These are phyloP conservation scores for Drosophila diplacantha DNA, from an alignment of 2,888 invertebrate genomes.

Conservation along the genomic window DNA sequence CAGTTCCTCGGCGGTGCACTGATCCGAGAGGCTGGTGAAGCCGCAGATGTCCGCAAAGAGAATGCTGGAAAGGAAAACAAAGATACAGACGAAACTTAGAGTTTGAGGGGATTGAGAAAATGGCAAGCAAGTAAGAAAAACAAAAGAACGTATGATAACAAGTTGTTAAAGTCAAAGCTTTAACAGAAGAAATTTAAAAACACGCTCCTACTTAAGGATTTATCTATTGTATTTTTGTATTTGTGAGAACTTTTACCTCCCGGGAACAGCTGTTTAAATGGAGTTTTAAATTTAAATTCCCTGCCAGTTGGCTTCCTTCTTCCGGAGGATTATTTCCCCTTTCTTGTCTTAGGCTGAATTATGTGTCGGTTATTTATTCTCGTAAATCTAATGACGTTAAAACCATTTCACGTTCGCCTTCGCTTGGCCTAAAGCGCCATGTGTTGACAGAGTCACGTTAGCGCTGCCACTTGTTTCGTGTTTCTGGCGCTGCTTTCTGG, in stretches of 20 bases:
- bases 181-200: not conserved
- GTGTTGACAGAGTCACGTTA: conserved; percentile 43
- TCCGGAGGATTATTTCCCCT: conserved; percentile 1
- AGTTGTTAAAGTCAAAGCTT: not conserved
- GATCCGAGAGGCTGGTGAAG: conserved; percentile 92
- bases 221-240: not conserved
- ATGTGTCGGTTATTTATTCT: conserved; percentile 35
- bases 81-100: not conserved
- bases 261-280: conserved; percentile 13
- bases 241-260: not conserved
- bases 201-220: no score
- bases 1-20: conserved; percentile 94
- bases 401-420: conserved; percentile 32
- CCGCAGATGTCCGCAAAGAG: conserved; percentile 96
- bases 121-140: not conserved
- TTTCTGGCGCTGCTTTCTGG: conserved; percentile 8
- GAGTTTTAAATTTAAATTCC: conserved; percentile 37
- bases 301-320: not conserved
- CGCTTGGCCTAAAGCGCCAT: conserved; percentile 13
- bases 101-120: not conserved
- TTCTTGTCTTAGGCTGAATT: conserved; percentile 9
- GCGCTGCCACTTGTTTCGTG: conserved; percentile 17
- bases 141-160: not conserved
- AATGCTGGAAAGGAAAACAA: conserved; percentile 81
- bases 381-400: conserved; percentile 37